A percentile compares a stretch with the other conserved stretches of the same genome.
These are phyloP conservation scores for Heliconius hewitsoni DNA, from an alignment of 1,140 invertebrate genomes.

Conservation along the genomic window DNA sequence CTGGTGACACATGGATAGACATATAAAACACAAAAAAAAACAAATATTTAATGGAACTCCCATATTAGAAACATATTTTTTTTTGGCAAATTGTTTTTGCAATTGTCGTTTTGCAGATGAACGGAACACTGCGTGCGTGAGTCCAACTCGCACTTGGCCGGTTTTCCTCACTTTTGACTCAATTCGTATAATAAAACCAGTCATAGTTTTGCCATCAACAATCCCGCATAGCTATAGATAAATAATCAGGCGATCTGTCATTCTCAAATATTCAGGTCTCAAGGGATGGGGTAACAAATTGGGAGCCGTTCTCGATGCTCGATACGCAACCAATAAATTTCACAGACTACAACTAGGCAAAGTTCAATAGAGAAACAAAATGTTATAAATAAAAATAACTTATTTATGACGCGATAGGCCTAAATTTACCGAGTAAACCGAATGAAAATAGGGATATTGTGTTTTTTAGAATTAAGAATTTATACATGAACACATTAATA, in stretches of 20 bases:
- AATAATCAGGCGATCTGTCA: conserved; percentile 35
- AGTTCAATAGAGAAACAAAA: conserved; percentile 24
- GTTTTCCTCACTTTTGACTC: background rate
- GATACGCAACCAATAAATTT: conserved; percentile 41
- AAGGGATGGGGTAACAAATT: conserved; percentile 37
- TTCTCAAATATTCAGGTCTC: conserved; percentile 44
- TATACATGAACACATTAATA: too few species aligned
- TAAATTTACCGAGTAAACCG: background rate
- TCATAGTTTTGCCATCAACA: conserved; percentile 6
- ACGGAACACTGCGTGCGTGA: too few species aligned
- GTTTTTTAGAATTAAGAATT: background rate
- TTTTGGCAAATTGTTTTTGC: too few species aligned
- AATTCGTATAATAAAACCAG: background rate
- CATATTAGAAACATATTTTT: too few species aligned
- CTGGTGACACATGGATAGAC: too few species aligned
- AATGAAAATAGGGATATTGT: background rate
- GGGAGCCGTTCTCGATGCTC: conserved; percentile 34
- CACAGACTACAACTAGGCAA: conserved; percentile 26
- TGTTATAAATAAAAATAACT: conserved; percentile 16
- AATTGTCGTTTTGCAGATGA: too few species aligned
- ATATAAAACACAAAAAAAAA: too few species aligned
- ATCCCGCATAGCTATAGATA: conserved; percentile 16
- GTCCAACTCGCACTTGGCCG: too few species aligned
- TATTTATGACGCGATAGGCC: conserved; percentile 21
- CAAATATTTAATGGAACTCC: too few species aligned